These are phyloP conservation scores for Magallana nippona DNA, from an alignment of 2,888 invertebrate species.

Conservation along the genomic window DNA sequence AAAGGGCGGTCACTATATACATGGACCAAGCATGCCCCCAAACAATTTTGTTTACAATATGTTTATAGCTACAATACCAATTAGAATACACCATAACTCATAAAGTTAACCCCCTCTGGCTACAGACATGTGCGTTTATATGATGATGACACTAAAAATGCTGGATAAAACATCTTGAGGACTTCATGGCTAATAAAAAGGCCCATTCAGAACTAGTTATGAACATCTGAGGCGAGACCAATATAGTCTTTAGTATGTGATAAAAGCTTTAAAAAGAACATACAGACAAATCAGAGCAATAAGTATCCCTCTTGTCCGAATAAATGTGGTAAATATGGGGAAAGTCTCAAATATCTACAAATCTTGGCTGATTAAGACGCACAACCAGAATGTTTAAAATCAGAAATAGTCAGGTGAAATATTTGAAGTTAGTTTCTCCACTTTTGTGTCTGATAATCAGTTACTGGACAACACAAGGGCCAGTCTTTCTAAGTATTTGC, in stretches of 20 bases:
- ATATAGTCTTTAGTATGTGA: not conserved
- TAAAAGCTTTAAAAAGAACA: not conserved
- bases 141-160: conserved; percentile 24
- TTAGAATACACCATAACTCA: conserved; percentile 22
- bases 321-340: not conserved
- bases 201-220: not conserved
- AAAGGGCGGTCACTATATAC: not conserved
- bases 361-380: not conserved
- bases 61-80: conserved; percentile 13
- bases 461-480: conserved; percentile 15
- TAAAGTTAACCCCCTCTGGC: not conserved
- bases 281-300: not conserved
- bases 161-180: conserved; percentile 16
- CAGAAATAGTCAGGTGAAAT: not conserved
- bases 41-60: not conserved
- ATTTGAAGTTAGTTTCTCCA: not conserved
- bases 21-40: not conserved
- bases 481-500: conserved; percentile 18
- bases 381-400: not conserved
- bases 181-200: conserved; percentile 13
- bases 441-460: not conserved
- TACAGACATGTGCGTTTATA: conserved; percentile 9
- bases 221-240: conserved; percentile 2
- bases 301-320: too few species aligned
- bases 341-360: not conserved